phyloP scores from a whole-genome alignment of 2,888 invertebrate species.

The Volucella bombylans region DNA sequence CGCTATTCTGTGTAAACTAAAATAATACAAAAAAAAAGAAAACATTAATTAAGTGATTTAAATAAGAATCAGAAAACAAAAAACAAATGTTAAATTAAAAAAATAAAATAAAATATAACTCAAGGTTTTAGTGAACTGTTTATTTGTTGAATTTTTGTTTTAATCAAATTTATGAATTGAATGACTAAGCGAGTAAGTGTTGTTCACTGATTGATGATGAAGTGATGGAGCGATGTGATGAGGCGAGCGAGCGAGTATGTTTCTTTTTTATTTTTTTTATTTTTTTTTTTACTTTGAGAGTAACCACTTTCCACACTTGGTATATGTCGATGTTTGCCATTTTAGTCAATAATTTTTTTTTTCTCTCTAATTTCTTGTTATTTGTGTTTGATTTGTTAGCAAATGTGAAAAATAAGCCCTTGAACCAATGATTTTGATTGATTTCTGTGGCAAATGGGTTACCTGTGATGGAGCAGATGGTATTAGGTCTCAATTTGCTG shows the following conservation, averaged over 20 bases:
- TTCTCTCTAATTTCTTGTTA: conserved; percentile 43
- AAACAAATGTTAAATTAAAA: conserved; percentile 59
- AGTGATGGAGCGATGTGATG: conserved; percentile 61
- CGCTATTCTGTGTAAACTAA: conserved; percentile 41
- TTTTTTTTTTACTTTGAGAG: conserved; percentile 13
- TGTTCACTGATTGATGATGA: conserved; percentile 24
- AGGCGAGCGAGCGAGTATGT: conserved; percentile 56
- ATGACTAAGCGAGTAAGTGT: conserved; percentile 71
- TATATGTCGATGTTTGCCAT: conserved; percentile 3
- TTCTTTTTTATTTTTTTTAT: conserved; percentile 5
- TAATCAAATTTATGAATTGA: conserved; percentile 52
- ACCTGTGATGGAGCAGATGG: conserved; percentile 32
- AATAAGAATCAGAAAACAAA: conserved; percentile 49
- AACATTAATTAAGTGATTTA: conserved; percentile 63
- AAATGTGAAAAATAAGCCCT: conserved; percentile 66
- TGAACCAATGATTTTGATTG: conserved; percentile 68
- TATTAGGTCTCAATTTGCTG: not conserved
- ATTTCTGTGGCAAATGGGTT: conserved; percentile 39
- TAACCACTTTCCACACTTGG: conserved; percentile 46
- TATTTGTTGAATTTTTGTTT: conserved; percentile 60
- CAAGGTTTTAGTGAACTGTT: conserved; percentile 72
- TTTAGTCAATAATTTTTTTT: conserved; percentile 17
- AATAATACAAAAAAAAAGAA: conserved; percentile 31
- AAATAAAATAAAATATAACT: conserved; percentile 60
- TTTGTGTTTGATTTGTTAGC: conserved; percentile 57